Evolutionary conservation across 1,140 invertebrate species (phyloP), one percentile per base, ranked within the genome.

Genomic region (Eurosta solidaginis): DNA sequence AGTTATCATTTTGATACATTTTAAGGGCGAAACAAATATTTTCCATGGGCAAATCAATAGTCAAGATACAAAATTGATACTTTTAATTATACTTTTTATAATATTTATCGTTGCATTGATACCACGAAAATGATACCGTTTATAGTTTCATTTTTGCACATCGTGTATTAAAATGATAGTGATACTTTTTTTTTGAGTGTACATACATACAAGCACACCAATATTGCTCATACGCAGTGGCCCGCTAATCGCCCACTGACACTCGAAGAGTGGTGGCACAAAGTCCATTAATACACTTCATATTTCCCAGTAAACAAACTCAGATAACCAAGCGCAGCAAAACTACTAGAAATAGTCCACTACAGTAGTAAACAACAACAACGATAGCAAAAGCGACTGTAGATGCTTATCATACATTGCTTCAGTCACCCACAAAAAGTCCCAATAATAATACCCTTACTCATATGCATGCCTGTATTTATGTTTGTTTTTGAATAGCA

Each of bases 251-350:
- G 36, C 40, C 33, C 59, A 68, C 59, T 40, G 36, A 29, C 59
- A 68, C 20, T 17, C 59, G 54, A 33, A 33, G 54, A 59, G 54
- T 36, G 12, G 27, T 36, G 33, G 59, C 33, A 68, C 59, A 68
- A 68, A 68, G 40, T 68, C 59, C 59, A 68, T 68, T 68, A 68
- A 68, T 68, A 68, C 59, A 68, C 59, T 40, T 68, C 54, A 59
- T 25, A 17, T 29, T 59, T 25, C 54, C 54, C 29, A 59, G 29
- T 9, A 59, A 29, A 59, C 54, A 33, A 29, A 59, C 54, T 59
- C 59, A 68, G 22, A n/a, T 63, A 12, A 63, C 12, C 54, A 63
- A 40, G 17, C 59, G 40, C 59, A 29, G 1, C n/a, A 29, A 33
- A 63, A 63, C 54, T 25, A 54, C 50, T n/a, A n/a, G n/a, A n/a